Evolutionary conservation across 2,113 vertebrate genomes (phyloP).

Genomic region (Antigone vipio): DNA sequence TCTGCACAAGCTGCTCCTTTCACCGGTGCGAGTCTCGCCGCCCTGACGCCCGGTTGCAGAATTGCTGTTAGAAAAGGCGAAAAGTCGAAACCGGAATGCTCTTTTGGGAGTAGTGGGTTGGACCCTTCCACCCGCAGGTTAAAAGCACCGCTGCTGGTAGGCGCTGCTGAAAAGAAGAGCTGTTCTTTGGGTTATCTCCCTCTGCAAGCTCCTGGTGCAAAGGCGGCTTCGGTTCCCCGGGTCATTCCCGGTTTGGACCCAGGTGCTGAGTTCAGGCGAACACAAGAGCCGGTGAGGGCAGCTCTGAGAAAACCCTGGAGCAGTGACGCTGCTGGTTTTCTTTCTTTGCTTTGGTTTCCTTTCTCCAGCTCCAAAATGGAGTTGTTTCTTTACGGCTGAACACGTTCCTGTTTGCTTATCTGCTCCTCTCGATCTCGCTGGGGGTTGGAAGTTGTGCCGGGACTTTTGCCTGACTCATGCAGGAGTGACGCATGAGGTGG

Average conservation of each 20-base stretch:
- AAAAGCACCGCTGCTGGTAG: background rate
- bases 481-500: background rate
- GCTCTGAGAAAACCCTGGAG: background rate
- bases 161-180: background rate
- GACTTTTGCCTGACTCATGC: conserved; percentile 13
- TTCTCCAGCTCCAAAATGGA: background rate
- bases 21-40: rapidly evolving
- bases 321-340: rapidly evolving
- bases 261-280: background rate
- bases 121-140: background rate
- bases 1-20: background rate
- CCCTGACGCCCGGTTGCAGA: background rate
- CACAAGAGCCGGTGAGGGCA: background rate
- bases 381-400: background rate
- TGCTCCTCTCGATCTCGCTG: background rate
- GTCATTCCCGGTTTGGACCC: background rate
- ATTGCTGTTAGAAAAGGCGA: background rate
- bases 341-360: background rate
- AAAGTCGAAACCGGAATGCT: background rate
- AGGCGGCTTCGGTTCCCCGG: background rate
- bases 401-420: background rate
- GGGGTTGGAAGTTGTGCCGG: background rate
- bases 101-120: background rate
- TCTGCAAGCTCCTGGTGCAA: background rate
- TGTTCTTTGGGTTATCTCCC: background rate